Evolutionary conservation across 2,113 vertebrate genomes (phyloP).

Genomic region (Dipodomys ordii): DNA sequence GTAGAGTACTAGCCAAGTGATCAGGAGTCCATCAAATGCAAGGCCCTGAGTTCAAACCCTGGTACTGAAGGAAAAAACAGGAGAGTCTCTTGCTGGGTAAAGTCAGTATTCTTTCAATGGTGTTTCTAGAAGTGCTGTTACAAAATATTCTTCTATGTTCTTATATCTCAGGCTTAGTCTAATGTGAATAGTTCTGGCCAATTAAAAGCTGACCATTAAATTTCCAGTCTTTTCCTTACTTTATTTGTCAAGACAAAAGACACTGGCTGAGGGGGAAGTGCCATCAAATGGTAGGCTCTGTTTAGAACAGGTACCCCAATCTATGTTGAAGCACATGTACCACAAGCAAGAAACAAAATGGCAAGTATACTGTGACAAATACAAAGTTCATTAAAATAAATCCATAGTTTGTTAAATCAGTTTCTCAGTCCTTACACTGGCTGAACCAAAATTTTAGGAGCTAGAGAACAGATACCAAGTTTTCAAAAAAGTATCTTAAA

Average conservation of each 20-base stretch:
- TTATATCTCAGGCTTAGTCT: background rate
- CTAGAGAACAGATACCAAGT: background rate
- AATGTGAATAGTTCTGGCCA: background rate
- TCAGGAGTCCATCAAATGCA: too few species aligned
- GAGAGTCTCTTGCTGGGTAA: background rate
- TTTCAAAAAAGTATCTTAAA: background rate
- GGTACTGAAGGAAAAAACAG: too few species aligned
- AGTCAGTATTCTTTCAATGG: background rate
- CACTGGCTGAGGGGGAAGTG: background rate
- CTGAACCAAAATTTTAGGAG: background rate
- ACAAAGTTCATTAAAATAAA: background rate
- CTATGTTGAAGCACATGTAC: background rate
- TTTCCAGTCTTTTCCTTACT: background rate
- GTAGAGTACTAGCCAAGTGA: too few species aligned
- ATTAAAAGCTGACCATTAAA: background rate
- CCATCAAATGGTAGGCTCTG: background rate
- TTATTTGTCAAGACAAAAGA: background rate
- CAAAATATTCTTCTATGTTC: background rate
- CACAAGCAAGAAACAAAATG: background rate
- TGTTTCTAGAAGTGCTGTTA: background rate
- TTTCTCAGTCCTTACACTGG: background rate
- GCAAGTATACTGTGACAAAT: background rate
- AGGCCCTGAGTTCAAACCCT: too few species aligned
- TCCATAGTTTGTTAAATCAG: background rate
- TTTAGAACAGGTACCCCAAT: background rate